A percentile compares a stretch with the other conserved stretches of the same genome.
Evolutionary conservation across 2,113 vertebrate genomes (phyloP).

Genomic region (Colaptes auratus): DNA sequence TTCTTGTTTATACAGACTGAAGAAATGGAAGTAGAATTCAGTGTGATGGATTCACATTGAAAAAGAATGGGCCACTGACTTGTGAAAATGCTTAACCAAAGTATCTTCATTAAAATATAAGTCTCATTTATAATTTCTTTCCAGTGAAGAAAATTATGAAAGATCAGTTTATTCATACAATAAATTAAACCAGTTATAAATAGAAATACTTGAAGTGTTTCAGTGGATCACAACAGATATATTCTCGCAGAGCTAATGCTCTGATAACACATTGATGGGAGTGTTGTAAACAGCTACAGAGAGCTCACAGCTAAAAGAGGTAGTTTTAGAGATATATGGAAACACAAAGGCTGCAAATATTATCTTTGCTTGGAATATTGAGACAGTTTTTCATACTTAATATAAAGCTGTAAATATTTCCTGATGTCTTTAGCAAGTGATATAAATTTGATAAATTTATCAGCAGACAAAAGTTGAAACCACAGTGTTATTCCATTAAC

Average conservation of each 20-base stretch:
- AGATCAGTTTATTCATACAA: not conserved
- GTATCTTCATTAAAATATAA: not conserved
- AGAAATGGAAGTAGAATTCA: not conserved
- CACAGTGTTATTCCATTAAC: not conserved
- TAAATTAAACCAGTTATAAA: not conserved
- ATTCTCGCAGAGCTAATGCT: not conserved
- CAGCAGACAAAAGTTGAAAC: not conserved
- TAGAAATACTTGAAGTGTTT: not conserved
- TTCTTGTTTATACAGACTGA: not conserved
- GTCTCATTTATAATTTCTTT: not conserved
- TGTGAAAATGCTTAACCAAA: not conserved
- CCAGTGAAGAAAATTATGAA: not conserved
- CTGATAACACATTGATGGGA: not conserved
- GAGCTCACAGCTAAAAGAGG: not conserved
- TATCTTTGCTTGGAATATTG: conserved; percentile 43
- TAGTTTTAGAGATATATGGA: conserved; percentile 8
- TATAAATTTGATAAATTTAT: not conserved
- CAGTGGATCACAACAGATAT: not conserved
- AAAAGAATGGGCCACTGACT: not conserved
- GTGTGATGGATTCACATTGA: not conserved
- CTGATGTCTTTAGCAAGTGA: conserved; percentile 3
- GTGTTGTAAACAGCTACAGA: not conserved
- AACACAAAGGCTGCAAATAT: conserved; percentile 8
- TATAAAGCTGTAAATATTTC: conserved; percentile 43
- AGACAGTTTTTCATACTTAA: conserved; percentile 53